Conservation (phyloP, 2,113 vertebrate genomes). For the Onychostruthus taczanowskii region DNA sequence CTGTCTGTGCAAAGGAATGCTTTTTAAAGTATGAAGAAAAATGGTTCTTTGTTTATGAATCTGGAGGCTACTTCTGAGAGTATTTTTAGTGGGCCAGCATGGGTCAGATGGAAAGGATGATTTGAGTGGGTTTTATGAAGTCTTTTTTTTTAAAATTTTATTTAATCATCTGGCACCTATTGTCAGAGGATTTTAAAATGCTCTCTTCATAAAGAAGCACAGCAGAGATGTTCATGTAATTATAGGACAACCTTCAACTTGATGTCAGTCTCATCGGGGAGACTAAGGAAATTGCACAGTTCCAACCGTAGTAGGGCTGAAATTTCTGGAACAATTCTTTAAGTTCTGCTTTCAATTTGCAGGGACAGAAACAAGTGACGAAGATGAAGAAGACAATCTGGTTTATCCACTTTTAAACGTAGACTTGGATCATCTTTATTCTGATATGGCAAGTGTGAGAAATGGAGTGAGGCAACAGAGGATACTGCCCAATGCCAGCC, state of each 20-base stretch:
- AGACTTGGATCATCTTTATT: not conserved
- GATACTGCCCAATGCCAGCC: not conserved
- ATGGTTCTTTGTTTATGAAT: not conserved
- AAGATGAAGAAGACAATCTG: not conserved
- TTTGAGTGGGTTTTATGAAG: not conserved
- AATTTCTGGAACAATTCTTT: not conserved
- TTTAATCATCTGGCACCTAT: not conserved
- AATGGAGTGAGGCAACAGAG: not conserved
- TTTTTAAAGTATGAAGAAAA: not conserved
- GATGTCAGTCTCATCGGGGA: not conserved
- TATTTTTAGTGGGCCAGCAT: not conserved
- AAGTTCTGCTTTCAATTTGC: constrained; percentile 65
- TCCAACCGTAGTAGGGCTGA: not conserved
- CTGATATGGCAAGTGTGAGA: constrained; percentile 24
- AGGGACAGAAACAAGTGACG: constrained; percentile 26
- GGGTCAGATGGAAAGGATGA: not conserved
- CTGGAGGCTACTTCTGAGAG: not conserved
- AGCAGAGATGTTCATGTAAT: not conserved
- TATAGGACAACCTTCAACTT: not conserved
- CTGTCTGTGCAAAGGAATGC: not conserved
- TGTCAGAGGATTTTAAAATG: not conserved
- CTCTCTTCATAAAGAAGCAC: not conserved
- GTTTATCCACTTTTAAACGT: not conserved
- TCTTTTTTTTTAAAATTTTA: not conserved
- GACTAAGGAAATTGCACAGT: not conserved